Evolutionary conservation across 2,797 vertebrate species (phyloP), one percentile per base, ranked within the genome.

Genomic region (Myotis planiceps): DNA sequence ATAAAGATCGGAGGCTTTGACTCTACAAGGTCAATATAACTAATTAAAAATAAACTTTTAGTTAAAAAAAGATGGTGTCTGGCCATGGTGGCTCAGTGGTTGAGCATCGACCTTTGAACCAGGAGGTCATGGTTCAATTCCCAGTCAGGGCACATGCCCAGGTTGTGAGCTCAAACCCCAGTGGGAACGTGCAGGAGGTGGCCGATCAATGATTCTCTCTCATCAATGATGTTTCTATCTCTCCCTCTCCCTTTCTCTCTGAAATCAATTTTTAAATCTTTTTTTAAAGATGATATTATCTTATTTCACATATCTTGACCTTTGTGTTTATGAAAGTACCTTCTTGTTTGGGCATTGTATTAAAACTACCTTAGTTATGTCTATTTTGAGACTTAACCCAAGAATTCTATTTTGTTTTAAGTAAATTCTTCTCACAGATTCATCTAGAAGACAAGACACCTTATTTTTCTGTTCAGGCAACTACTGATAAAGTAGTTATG

Each of bases 381-480:
- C 27, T 83, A 71, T 49, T 88, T 94, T 55, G 29, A 90, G 86
- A 92, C 8, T 51, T 82, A 53, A 83, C 10, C 6, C 39, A 68
- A 78, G 23, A 95, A 88, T 78, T 93, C n/a, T 90, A 14, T 63
- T 92, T 94, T 88, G 49, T 80, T 91, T 86, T 25, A 76, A 23
- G 72, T 85, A 88, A 39, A 82, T 0, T 23, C 32, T 89, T 85
- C 51, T 80, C 79, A 79, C 21, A 53, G 9, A 74, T 55, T 66
- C 16, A 78, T 63, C 47, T 63, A 72, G 18, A 90, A 88, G 42
- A 74, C 10, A 79, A 39, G 66, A 71, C 16, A 58, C 32, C 34
- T 84, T 91, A 19, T 72, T 80, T 88, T 84, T 63, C 85, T 71
- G 14, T 84, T 68, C 53, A 39, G 39, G 16, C 19, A 86, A 66